Conservation (phyloP, 1,140 invertebrate species). For the Conus ventricosus region DNA sequence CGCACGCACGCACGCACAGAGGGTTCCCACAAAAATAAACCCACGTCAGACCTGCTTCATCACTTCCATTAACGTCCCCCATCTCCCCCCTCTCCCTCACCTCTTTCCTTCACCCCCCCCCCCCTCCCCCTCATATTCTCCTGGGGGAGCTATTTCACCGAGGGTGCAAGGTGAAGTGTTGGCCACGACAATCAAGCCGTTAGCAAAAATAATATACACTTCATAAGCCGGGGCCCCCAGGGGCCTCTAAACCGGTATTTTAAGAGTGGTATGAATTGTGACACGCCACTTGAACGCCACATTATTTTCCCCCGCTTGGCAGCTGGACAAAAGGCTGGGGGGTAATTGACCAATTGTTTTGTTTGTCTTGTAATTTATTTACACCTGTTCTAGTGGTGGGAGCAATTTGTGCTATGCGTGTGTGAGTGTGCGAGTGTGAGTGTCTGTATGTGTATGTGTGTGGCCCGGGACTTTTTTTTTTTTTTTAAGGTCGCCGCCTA, state of each 20-base stretch:
- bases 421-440: no score
- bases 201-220: constrained; percentile 27
- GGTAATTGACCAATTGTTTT: constrained; percentile 32
- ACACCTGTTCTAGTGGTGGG: constrained; percentile 23
- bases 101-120: neutral
- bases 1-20: no score
- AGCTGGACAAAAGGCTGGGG: neutral
- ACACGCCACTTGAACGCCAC: constrained; percentile 8
- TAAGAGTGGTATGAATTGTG: constrained; percentile 5
- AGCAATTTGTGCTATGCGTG: neutral
- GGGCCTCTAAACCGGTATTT: neutral
- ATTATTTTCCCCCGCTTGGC: neutral
- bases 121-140: neutral
- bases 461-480: neutral
- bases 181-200: neutral
- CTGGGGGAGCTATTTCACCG: no score
- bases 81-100: neutral
- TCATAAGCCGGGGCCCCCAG: neutral
- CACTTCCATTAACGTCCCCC: neutral
- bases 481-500: neutral
- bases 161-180: neutral
- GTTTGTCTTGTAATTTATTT: constrained; percentile 26
- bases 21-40: no score
- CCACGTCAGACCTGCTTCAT: no score
- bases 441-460: no score